Evolutionary conservation across 2,113 vertebrate species (phyloP).

Genomic region (human): GRCh38 chr5:106534501-106535000

Average conservation of each 20-base stretch:
- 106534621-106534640: not conserved
- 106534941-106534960: not conserved
- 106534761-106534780: not conserved
- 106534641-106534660: not conserved
- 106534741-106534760: not conserved
- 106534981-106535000: too few species aligned
- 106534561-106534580: not conserved
- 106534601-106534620: not conserved
- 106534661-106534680: not conserved
- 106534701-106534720: not conserved
- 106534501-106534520: not conserved
- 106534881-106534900: not conserved
- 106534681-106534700: not conserved
- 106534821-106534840: not conserved
- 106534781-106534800: not conserved
- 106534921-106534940: not conserved
- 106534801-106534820: not conserved
- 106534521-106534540: not conserved
- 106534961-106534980: not conserved
- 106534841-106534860: not conserved
- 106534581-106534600: not conserved
- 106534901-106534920: not conserved
- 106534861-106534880: not conserved
- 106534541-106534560: not conserved
- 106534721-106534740: not conserved